Evolutionary conservation across 2,888 invertebrate genomes (phyloP), one percentile per base, ranked within the genome.

Genomic region (Colletes collaris): DNA sequence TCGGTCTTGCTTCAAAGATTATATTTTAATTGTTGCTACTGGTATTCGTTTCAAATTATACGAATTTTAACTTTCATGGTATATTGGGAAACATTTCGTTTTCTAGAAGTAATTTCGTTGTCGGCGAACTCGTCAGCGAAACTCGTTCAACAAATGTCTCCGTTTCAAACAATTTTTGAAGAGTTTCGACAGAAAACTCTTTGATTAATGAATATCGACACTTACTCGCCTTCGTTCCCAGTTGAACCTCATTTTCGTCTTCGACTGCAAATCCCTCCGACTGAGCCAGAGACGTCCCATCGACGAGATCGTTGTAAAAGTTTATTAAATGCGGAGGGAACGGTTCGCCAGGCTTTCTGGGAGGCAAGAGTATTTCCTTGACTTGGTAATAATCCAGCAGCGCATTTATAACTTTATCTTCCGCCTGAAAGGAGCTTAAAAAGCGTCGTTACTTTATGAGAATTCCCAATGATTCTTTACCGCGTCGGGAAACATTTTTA

Each of bases 331-430:
- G 40, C 58, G 83, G 10, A 0, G 93, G 92, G 19, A 94, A 82
- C 16, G 80, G 78, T 49, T 91, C 89, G 0, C 93, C 93, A 1
- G 92, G 88, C 71, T 82, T 76, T 75, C 92, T 88, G 16, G 88
- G 88, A 0, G 94, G 94, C 64, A 94, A 85, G 13, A 93, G 90
- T 59, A 94, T 85, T 56, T 92, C 91, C 11, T 92, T 87, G 8
- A 88, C 85, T 65, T 89, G 88, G 82, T 94, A 93, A 84, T 93
- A 93, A 69, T 91, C 89, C 65, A 89, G 82, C 37, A 94, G 78
- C 2, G 91, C 75, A 27, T 91, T 88, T 35, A 91, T 85, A 19
- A 93, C 81, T 44, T 84, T 86, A 60, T 92, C 91, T 81, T 94
- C 94, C 11, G 89, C 82, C 49, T 90, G 80, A 50, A 90, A 87